Base-by-base conservation (phyloP, 2,797 vertebrate genomes). In the Chaunax sp. region DNA sequence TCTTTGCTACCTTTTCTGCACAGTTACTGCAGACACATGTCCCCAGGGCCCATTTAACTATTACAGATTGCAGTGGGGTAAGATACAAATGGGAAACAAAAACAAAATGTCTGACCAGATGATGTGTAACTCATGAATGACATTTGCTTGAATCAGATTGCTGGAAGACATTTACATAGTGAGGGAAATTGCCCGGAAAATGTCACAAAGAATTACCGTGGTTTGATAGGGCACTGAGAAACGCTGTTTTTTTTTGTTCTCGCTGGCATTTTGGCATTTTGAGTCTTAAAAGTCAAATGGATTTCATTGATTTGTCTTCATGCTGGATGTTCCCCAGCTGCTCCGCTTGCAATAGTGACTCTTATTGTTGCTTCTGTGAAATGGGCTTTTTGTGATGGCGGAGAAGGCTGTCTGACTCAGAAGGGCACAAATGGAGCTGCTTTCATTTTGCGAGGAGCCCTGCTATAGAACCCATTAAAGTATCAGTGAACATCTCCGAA, bases 91-190 rank as follows among this genome's bases (percentile, higher is more conserved):
- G 49, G 40, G 43, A 61, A 70, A 60, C 30, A 59, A 54, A 46
- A 16, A 26, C 65, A 64, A 83, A 77, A 61, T 35, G 61, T 72
- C 71, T 61, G 81, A 80, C 79, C 82, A 35, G 47, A 84, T 86
- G 76, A 80, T 87, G 80, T 91, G 87, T 67, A 87, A 78, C 83
- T 89, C 88, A 75, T 81, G 81, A 91, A 87, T 92, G 92, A 91
- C 93, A 94, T 95, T 95, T 93, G 83, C 88, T 82, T 53, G 81
- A 91, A 94, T 93, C 92, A 90, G 91, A 94, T 94, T 90, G 89
- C 72, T 58, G 61, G 75, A 71, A 77, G 78, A 79, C 87, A 93
- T 94, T 94, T 93, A 78, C 92, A 94, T 92, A 91, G 81, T 41
- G 82, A 64, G 88, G 88, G 85, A 89, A 92, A 93, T 91, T 85